Conservation (phyloP, 2,888 invertebrate genomes). For the Callimorpha dominula region DNA sequence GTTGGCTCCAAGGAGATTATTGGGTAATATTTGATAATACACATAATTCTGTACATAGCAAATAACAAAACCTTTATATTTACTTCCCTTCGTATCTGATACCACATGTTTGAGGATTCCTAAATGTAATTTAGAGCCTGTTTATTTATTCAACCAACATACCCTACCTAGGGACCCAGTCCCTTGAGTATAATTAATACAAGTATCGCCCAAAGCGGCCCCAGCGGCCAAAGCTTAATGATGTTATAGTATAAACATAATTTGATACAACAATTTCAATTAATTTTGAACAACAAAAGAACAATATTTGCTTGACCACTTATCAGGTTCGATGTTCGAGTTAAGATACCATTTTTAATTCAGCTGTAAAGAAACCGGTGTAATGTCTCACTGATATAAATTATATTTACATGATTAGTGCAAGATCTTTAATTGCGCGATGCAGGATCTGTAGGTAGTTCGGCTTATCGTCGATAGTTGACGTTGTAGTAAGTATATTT, state of each 20-base stretch:
- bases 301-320: not conserved
- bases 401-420: too few relatives aligned
- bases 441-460: too few relatives aligned
- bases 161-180: not conserved
- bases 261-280: slow-evolving; percentile 8
- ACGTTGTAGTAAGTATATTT: too few relatives aligned
- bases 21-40: not conserved
- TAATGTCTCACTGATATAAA: not conserved
- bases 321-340: not conserved
- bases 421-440: too few relatives aligned
- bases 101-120: not conserved
- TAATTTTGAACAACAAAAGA: not conserved
- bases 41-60: too few relatives aligned
- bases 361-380: not conserved
- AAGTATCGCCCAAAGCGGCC: not conserved
- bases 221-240: slow-evolving; percentile 16
- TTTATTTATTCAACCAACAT: slow-evolving; percentile 2
- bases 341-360: not conserved
- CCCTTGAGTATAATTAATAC: slow-evolving; percentile 15
- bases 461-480: too few relatives aligned
- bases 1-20: not conserved
- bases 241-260: slow-evolving; percentile 29
- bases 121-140: not conserved
- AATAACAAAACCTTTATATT: too few relatives aligned
- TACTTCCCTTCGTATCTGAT: too few relatives aligned